Percentiles rank a stretch among this genome's conserved stretches.
Evolutionary conservation across 2,797 vertebrate species (phyloP).

Genomic region (Chloroceryle amazona): DNA sequence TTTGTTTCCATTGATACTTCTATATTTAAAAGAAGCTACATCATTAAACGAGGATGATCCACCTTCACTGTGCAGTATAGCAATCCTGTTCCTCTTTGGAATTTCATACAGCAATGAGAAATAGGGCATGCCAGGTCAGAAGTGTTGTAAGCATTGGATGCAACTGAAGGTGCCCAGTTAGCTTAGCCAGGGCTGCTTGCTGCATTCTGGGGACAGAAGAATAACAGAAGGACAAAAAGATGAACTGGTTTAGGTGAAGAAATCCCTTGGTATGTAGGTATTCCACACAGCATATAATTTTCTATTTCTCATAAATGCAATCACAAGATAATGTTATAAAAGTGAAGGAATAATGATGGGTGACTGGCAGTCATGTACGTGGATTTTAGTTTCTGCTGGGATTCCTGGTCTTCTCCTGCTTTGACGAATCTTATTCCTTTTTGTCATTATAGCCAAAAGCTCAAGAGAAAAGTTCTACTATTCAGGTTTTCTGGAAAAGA

Average conservation of each 20-base stretch:
- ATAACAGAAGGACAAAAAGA: neutral
- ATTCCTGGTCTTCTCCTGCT: neutral
- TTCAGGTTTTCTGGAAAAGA: neutral
- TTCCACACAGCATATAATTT: neutral
- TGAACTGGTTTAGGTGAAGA: neutral
- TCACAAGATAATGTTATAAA: neutral
- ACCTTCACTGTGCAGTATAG: neutral
- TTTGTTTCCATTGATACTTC: slow-evolving; percentile 23
- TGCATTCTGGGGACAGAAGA: accelerated
- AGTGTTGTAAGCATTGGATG: neutral
- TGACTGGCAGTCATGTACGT: neutral
- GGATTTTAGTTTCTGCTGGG: neutral
- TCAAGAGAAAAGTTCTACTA: neutral
- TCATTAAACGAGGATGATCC: slow-evolving; percentile 21
- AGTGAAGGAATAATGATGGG: neutral
- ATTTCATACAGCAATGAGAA: neutral
- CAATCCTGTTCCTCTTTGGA: neutral
- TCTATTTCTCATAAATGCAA: neutral
- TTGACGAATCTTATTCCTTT: neutral
- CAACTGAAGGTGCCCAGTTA: neutral
- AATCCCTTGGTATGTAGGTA: neutral
- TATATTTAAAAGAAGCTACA: slow-evolving; percentile 45
- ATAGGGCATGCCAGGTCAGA: neutral
- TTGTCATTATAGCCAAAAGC: neutral
- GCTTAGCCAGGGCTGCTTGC: neutral